Percentiles rank a stretch among this genome's conserved stretches.
Evolutionary conservation across 1,140 invertebrate species (phyloP).

Genomic region (Lasioglossum baleicum): DNA sequence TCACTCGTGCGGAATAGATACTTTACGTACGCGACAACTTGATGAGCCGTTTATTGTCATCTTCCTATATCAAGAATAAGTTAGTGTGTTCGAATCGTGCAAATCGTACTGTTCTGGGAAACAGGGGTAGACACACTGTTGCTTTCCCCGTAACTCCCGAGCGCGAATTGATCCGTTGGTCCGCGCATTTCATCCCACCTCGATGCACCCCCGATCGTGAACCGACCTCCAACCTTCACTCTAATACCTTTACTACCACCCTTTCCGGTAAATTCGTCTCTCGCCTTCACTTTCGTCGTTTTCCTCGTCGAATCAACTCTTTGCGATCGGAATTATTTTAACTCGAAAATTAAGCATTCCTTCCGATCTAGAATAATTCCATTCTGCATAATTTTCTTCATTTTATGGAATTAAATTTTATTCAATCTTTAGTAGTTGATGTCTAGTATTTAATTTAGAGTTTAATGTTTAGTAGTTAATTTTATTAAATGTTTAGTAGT

Average conservation of each 20-base stretch:
- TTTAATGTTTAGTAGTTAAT: too few relatives aligned
- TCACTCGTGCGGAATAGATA: constrained; percentile 2
- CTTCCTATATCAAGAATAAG: constrained; percentile 12
- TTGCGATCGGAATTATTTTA: too few relatives aligned
- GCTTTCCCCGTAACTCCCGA: constrained; percentile 63
- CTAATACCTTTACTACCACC: constrained; percentile 25
- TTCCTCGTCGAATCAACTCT: neutral
- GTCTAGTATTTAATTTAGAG: too few relatives aligned
- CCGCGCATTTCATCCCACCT: constrained; percentile 55
- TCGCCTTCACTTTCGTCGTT: neutral
- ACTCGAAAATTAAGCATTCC: too few relatives aligned
- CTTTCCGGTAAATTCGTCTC: constrained; percentile 37
- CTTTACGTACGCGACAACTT: constrained; percentile 21
- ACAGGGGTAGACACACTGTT: constrained; percentile 63
- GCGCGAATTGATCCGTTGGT: constrained; percentile 68
- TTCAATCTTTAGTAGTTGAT: too few relatives aligned
- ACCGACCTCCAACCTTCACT: constrained; percentile 57
- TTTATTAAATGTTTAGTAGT: too few relatives aligned
- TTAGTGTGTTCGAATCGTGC: constrained; percentile 36
- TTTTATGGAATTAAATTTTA: too few relatives aligned
- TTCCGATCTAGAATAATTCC: too few relatives aligned
- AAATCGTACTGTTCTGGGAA: constrained; percentile 52
- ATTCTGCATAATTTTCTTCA: too few relatives aligned
- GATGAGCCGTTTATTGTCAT: constrained; percentile 35
- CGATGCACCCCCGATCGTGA: constrained; percentile 52